A percentile compares a stretch with the other conserved stretches of the same genome.
phyloP scores from a whole-genome alignment of 2,888 invertebrate species.

The Mystacides longicornis region DNA sequence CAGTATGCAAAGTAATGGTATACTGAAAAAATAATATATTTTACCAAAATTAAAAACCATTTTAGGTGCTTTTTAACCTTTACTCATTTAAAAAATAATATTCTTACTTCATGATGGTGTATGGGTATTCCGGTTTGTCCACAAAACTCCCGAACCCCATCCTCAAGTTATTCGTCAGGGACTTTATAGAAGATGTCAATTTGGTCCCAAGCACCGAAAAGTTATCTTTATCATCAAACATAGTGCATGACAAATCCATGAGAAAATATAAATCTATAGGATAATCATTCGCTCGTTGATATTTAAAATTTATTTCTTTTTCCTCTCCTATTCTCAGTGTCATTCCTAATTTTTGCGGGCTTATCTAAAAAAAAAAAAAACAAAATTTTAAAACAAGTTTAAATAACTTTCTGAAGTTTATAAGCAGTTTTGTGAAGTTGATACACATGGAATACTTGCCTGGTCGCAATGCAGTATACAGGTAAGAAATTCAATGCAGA shows the following conservation, averaged over 20 bases:
- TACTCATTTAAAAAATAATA: too few species aligned
- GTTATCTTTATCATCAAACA: constrained; percentile 52
- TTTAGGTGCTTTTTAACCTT: too few species aligned
- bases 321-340: constrained; percentile 38
- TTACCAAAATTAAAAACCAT: too few species aligned
- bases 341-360: constrained; percentile 42
- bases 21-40: too few species aligned
- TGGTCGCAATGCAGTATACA: too few species aligned
- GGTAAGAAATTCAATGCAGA: too few species aligned
- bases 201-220: constrained; percentile 44
- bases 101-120: constrained; percentile 39
- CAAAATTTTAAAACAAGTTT: too few species aligned
- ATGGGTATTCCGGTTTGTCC: constrained; percentile 61
- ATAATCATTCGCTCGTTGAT: constrained; percentile 61
- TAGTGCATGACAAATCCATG: constrained; percentile 69
- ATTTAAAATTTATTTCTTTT: constrained; percentile 41
- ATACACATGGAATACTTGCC: too few species aligned
- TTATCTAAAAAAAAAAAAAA: constrained; percentile 39
- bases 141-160: constrained; percentile 63
- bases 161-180: constrained; percentile 54
- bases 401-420: too few species aligned
- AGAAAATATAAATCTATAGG: constrained; percentile 79
- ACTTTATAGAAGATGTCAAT: constrained; percentile 47
- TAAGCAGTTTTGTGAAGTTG: too few species aligned
- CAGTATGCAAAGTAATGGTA: too few species aligned